Base-by-base conservation (phyloP, 2,888 invertebrate species). In the Minunthozetes semirufus region DNA sequence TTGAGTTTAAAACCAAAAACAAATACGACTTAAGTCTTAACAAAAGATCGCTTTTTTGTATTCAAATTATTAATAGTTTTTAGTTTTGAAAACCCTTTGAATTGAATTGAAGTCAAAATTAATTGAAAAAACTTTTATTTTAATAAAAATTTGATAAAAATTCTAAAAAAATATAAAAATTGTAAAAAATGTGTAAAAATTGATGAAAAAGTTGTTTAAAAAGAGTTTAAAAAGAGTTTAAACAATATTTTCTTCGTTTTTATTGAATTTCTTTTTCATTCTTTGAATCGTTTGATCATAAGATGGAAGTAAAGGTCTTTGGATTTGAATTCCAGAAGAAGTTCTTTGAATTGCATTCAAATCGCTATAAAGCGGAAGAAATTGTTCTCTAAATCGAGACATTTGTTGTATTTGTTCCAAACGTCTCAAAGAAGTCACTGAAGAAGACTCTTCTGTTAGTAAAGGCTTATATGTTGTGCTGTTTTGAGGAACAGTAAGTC, bases 401-500 rank as follows among this genome's bases (percentile, higher is more conserved):
- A 77, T 61, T 72, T 76, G 75, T 66, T 70, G 75, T 33, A 77
- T 42, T 72, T 75, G 75, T 48, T 76, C 71, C 29, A 76, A 53
- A 29, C 76, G 71, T 25, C 76, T 33, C 22, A 76, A 66, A 38
- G 70, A 74, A 15, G 76, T 76, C 22, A 76, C 76, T 17, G 75
- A 75, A 19, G 68, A 68, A 17, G 75, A 75, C 70, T 76, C 76
- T 2, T 72, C 27, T 3, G 76, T 68, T 19, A 76, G 33, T 22
- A 72, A 78, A 25, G 38, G 66, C 38, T 19, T 6, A 53, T 8
- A 29, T 0, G 82, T 29, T 29, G 73, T 61, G 42, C 22, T n/a
- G n/a, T n/a, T 33, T 33, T 33, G 9, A 56, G 19, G 17, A 27
- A 33, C 17, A 1, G 25, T 19, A 66, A 68, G 72, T 68, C 72